Evolutionary conservation across 2,113 vertebrate genomes (phyloP).

Genomic region (Limanda limanda): DNA sequence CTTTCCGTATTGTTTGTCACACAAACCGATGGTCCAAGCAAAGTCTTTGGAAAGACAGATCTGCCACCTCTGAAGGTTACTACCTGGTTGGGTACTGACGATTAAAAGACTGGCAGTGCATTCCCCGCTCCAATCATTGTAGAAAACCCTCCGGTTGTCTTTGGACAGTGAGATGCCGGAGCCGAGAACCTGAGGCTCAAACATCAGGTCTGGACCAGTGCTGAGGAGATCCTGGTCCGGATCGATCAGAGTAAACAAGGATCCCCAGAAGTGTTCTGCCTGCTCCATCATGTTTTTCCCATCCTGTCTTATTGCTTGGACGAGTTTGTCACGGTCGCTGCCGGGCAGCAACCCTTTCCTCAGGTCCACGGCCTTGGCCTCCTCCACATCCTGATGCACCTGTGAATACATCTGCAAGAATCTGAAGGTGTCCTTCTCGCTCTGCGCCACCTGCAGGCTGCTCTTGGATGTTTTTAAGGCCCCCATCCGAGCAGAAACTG

Average conservation of each 20-base stretch:
- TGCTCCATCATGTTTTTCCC: conserved; percentile 41
- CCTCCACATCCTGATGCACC: no score
- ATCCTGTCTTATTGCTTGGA: conserved; percentile 42
- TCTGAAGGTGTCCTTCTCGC: conserved; percentile 59
- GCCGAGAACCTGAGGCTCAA: conserved; percentile 22
- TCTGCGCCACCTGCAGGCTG: conserved; percentile 59
- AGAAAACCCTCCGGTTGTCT: conserved; percentile 55
- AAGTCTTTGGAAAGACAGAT: conserved; percentile 21
- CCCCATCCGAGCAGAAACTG: conserved; percentile 64
- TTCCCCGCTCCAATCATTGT: background rate
- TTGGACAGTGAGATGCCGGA: conserved; percentile 46
- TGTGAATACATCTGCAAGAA: no score
- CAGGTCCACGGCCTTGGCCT: conserved; percentile 60
- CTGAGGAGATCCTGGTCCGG: conserved; percentile 30
- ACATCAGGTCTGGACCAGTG: conserved; percentile 23
- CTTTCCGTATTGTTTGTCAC: background rate
- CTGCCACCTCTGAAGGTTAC: conserved; percentile 44
- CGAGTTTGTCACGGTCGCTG: conserved; percentile 39
- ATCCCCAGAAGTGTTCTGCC: conserved; percentile 26
- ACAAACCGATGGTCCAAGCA: conserved; percentile 65
- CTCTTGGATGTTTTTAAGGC: conserved; percentile 53
- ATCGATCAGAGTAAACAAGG: conserved; percentile 62
- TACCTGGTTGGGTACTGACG: background rate
- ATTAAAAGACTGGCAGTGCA: conserved; percentile 26
- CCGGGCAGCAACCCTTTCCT: conserved; percentile 52